Evolutionary conservation across 2,797 vertebrate genomes (phyloP).

Genomic region (Arremon brunneinucha): DNA sequence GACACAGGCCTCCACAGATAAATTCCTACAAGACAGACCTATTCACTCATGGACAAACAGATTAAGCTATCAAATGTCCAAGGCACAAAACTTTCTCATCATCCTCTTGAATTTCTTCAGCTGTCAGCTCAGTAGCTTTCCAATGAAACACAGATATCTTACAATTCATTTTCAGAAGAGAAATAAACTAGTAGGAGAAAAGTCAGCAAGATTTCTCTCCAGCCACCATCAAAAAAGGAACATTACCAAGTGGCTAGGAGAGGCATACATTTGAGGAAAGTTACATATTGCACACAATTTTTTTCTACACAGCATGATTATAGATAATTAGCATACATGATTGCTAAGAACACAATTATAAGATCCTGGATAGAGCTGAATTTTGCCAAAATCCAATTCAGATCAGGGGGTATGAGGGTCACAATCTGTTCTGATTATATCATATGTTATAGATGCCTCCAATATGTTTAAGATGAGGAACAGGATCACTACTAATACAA

Average conservation of each 20-base stretch:
- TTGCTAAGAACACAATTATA: not conserved
- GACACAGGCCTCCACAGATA: not conserved
- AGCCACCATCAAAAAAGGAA: not conserved
- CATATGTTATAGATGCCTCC: not conserved
- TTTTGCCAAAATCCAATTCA: not conserved
- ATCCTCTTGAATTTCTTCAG: not conserved
- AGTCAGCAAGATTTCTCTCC: not conserved
- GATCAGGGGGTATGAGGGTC: not conserved
- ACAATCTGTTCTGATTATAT: slow-evolving; percentile 45
- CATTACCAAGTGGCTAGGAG: not conserved
- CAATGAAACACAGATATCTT: not conserved
- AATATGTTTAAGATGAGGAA: not conserved
- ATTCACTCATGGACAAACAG: not conserved
- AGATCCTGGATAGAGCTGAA: not conserved
- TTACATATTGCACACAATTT: not conserved
- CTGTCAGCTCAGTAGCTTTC: not conserved
- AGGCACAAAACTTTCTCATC: not conserved
- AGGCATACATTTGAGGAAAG: not conserved
- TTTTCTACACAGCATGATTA: not conserved
- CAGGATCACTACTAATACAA: not conserved
- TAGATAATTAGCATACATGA: not conserved
- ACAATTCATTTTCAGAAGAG: not conserved
- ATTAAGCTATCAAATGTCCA: not conserved
- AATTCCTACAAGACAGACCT: not conserved
- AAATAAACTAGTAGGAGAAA: not conserved